These are phyloP conservation scores for Acromyrmex charruanus DNA, from an alignment of 1,140 invertebrate species.

Conservation along the genomic window DNA sequence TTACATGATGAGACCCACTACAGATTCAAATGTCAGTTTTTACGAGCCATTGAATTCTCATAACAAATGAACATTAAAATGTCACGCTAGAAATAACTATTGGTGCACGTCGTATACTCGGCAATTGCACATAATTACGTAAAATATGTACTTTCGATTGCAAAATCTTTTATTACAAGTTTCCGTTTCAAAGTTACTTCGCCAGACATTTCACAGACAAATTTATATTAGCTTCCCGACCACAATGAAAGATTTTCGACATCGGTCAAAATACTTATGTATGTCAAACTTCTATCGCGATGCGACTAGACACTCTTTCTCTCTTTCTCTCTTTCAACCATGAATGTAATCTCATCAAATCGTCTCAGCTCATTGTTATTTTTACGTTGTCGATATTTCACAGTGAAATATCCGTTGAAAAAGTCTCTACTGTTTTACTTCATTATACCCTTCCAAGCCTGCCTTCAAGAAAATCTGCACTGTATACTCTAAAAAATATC, in stretches of 20 bases:
- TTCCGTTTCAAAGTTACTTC: neutral
- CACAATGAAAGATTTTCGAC: neutral
- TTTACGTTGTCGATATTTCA: conserved; percentile 13
- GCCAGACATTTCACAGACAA: neutral
- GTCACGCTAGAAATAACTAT: conserved; percentile 29
- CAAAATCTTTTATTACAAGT: neutral
- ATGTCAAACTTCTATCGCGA: conserved; percentile 7
- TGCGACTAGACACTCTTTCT: neutral
- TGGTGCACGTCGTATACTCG: neutral
- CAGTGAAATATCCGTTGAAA: neutral
- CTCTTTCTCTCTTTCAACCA: too few relatives aligned
- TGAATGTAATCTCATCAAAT: conserved; percentile 17
- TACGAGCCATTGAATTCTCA: conserved; percentile 5
- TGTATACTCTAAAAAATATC: too few relatives aligned
- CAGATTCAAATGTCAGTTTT: conserved; percentile 38
- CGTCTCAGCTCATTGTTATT: neutral
- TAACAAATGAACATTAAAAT: conserved; percentile 14
- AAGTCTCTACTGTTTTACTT: neutral
- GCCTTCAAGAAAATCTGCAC: neutral
- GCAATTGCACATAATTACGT: neutral
- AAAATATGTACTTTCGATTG: neutral
- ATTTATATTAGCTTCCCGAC: neutral
- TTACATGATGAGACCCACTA: neutral
- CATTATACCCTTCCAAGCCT: neutral
- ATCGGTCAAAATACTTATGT: conserved; percentile 44